phyloP scores from a whole-genome alignment of 2,888 invertebrate genomes.

The Nezara viridula region DNA sequence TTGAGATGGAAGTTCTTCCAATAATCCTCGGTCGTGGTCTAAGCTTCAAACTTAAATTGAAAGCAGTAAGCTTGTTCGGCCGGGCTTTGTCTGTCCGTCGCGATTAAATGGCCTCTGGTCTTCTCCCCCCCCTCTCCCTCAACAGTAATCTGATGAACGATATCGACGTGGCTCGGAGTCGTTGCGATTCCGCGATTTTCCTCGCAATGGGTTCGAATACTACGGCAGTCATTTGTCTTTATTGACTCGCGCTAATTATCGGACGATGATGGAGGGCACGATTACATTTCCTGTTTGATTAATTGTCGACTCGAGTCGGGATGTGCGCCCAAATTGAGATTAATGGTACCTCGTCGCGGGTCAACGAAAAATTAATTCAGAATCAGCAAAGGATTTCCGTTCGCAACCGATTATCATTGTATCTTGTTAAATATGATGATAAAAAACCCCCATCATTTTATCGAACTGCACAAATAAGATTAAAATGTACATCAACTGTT shows the following conservation, averaged over 20 bases:
- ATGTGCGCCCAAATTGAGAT: slow-evolving; percentile 11
- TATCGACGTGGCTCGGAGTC: slow-evolving; percentile 47
- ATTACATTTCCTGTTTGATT: slow-evolving; percentile 18
- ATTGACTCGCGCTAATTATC: slow-evolving; percentile 11
- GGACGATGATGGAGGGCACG: slow-evolving; percentile 16
- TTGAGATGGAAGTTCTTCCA: slow-evolving; percentile 45
- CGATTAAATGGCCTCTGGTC: background rate
- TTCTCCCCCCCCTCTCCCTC: background rate
- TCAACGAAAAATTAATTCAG: background rate
- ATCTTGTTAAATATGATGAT: background rate
- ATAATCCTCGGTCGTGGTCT: slow-evolving; percentile 45
- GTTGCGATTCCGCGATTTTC: slow-evolving; percentile 3
- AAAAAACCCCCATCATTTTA: too few species aligned
- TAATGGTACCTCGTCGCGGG: background rate
- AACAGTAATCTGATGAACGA: slow-evolving; percentile 59
- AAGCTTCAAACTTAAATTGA: slow-evolving; percentile 59
- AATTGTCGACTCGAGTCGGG: background rate
- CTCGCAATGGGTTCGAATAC: background rate
- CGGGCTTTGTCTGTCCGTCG: slow-evolving; percentile 55
- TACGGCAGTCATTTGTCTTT: background rate
- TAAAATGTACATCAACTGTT: too few species aligned
- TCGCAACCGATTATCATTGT: background rate
- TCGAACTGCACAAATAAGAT: too few species aligned
- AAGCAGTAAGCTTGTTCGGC: slow-evolving; percentile 35
- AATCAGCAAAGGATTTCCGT: background rate